These are phyloP conservation scores for Myodes glareolus DNA, from an alignment of 2,113 vertebrate species.

Conservation along the genomic window DNA sequence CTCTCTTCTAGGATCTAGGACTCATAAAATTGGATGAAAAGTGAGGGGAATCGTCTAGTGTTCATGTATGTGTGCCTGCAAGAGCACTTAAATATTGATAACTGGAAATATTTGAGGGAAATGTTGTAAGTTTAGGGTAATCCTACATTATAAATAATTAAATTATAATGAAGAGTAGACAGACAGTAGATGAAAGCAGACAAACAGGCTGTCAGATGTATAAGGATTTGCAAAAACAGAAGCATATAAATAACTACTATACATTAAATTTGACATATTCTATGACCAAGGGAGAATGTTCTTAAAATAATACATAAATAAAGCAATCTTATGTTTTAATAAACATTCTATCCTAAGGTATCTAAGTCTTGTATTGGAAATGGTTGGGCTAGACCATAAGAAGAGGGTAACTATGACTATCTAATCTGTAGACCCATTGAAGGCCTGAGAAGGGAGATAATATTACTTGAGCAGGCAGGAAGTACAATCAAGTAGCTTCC, in stretches of 20 bases:
- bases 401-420: too few species aligned
- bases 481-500: too few species aligned
- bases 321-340: neutral
- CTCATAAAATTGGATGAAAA: neutral
- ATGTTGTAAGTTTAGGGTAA: neutral
- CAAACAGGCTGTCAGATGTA: neutral
- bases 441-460: too few species aligned
- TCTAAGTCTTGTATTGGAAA: too few species aligned
- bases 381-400: too few species aligned
- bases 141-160: neutral
- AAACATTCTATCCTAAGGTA: too few species aligned
- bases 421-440: too few species aligned
- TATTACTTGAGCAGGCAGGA: too few species aligned
- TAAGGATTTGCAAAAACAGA: neutral
- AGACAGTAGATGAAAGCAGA: neutral
- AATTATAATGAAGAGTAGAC: neutral
- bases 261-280: neutral
- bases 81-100: neutral
- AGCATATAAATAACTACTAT: neutral
- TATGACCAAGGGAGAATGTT: neutral
- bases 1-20: neutral
- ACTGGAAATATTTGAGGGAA: neutral
- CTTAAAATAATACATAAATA: neutral
- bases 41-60: neutral
- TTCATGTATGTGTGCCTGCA: neutral